phyloP scores from a whole-genome alignment of 1,140 invertebrate species.

The Pentalonia nigronervosa region DNA sequence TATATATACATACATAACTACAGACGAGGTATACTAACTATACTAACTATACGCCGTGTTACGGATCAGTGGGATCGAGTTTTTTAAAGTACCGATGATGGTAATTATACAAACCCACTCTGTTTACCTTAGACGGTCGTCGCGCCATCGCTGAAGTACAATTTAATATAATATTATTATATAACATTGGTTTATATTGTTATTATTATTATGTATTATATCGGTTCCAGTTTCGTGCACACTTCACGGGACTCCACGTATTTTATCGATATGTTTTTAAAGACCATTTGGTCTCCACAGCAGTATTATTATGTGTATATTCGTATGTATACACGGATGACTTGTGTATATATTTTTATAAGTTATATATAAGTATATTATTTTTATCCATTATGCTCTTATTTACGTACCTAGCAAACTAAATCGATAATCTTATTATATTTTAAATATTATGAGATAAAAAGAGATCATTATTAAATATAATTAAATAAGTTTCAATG shows the following conservation, averaged over 20 bases:
- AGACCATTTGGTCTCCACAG: background rate
- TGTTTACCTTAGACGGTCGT: slow-evolving; percentile 39
- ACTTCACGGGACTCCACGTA: background rate
- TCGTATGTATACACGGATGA: background rate
- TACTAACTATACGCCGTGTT: background rate
- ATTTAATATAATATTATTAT: background rate
- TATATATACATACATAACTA: background rate
- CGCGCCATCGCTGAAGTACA: background rate
- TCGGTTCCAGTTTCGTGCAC: slow-evolving; percentile 45
- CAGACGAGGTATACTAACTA: no score
- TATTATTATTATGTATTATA: background rate
- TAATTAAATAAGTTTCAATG: background rate
- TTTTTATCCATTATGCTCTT: background rate
- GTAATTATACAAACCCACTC: slow-evolving; percentile 15
- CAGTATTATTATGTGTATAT: background rate
- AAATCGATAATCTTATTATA: background rate
- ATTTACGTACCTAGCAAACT: background rate
- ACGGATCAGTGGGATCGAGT: slow-evolving; percentile 1
- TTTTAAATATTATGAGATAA: background rate
- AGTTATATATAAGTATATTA: background rate
- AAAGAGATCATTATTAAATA: background rate
- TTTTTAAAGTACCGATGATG: background rate
- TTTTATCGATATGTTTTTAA: slow-evolving; percentile 17
- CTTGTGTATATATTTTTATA: background rate
- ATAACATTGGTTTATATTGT: background rate